Conservation (phyloP, 2,888 invertebrate genomes). For the Andrena fulva region DNA sequence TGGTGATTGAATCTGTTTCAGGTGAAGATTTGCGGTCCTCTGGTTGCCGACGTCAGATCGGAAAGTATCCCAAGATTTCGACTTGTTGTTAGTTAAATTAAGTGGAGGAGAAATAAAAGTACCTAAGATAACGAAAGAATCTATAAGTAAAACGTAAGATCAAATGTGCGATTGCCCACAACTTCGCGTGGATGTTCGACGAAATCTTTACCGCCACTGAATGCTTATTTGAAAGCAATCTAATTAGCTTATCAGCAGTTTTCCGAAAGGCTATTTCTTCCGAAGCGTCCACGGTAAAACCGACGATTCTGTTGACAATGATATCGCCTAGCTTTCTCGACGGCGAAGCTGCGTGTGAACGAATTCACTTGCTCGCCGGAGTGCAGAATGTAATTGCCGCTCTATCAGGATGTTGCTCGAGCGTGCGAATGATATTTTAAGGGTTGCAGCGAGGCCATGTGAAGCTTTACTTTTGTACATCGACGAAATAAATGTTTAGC, state of each 20-base stretch:
- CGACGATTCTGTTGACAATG: too few relatives aligned
- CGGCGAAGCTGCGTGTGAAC: neutral
- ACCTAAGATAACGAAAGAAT: neutral
- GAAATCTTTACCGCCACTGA: neutral
- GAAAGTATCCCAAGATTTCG: neutral
- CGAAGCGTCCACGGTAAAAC: too few relatives aligned
- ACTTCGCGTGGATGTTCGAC: neutral
- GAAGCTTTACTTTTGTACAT: constrained; percentile 63
- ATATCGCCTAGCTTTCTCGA: too few relatives aligned
- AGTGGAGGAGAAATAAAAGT: neutral
- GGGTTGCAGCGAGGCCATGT: constrained; percentile 49
- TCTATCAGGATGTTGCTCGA: constrained; percentile 60
- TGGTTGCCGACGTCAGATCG: neutral
- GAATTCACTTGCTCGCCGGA: constrained; percentile 14
- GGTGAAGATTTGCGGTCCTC: neutral
- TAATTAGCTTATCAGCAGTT: neutral
- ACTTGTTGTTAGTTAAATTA: neutral
- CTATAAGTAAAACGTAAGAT: neutral
- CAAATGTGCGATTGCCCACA: neutral
- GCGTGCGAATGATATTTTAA: constrained; percentile 45
- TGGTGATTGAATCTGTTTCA: neutral
- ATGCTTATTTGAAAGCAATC: neutral
- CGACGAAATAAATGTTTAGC: constrained; percentile 58
- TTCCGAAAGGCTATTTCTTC: too few relatives aligned
- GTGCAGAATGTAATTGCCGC: constrained; percentile 31